Percentiles rank a stretch among this genome's conserved stretches.
phyloP scores from a whole-genome alignment of 2,113 vertebrate species.

The Nematolebias whitei region DNA sequence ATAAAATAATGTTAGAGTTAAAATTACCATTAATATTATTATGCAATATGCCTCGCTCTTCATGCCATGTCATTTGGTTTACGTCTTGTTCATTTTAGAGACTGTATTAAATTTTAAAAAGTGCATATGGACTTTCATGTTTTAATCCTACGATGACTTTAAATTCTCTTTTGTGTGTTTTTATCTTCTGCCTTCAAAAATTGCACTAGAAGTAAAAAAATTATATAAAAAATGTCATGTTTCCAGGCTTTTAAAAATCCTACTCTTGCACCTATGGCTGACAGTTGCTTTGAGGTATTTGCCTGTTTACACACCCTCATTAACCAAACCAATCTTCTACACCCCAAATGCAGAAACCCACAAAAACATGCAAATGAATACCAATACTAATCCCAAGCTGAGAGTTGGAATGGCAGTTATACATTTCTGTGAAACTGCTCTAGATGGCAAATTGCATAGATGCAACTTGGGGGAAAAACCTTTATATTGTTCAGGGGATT shows the following conservation, averaged over 20 bases:
- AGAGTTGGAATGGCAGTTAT: conserved; percentile 69
- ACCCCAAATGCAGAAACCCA: conserved; percentile 37
- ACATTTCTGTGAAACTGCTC: conserved; percentile 78
- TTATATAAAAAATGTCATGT: conserved; percentile 53
- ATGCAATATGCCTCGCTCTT: not conserved
- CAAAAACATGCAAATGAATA: conserved; percentile 50
- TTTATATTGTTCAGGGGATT: conserved; percentile 76
- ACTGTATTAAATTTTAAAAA: conserved; percentile 12
- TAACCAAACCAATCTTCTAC: conserved; percentile 41
- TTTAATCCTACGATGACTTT: conserved; percentile 26
- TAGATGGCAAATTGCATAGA: conserved; percentile 78
- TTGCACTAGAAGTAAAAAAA: conserved; percentile 28
- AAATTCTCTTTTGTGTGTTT: conserved; percentile 12
- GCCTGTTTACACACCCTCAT: conserved; percentile 50
- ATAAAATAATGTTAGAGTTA: no score
- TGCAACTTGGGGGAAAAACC: conserved; percentile 75
- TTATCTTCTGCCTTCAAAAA: conserved; percentile 36
- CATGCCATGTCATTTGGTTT: not conserved
- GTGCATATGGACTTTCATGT: conserved; percentile 6
- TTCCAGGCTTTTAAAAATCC: conserved; percentile 51
- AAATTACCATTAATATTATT: no score
- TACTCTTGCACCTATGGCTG: conserved; percentile 50
- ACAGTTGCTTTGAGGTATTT: conserved; percentile 74
- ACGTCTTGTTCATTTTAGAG: not conserved
- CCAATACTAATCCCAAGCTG: conserved; percentile 66